Conservation (phyloP, 2,113 vertebrate species). For the Microcebus murinus region DNA sequence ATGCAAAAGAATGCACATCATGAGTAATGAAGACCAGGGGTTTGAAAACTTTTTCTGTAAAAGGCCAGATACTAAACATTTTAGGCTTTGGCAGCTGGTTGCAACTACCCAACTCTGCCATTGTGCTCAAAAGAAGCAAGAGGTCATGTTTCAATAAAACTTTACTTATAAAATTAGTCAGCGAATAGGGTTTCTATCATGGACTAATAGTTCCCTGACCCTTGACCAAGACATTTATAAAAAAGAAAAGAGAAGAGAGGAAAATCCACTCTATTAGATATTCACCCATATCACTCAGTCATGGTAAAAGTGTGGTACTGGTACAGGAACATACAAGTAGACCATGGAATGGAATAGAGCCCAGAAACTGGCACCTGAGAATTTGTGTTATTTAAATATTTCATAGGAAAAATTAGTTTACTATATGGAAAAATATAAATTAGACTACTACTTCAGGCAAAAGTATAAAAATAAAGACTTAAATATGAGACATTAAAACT, state of each 20-base stretch:
- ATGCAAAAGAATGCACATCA: background rate
- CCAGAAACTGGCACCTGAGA: background rate
- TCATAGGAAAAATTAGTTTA: constrained; percentile 19
- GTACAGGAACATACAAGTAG: background rate
- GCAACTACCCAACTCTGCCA: background rate
- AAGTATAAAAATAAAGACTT: background rate
- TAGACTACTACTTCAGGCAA: background rate
- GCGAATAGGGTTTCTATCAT: background rate
- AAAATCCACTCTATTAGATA: background rate
- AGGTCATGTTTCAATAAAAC: background rate
- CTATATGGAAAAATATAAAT: background rate
- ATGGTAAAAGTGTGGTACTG: background rate
- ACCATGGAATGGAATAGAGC: background rate
- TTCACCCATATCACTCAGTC: background rate
- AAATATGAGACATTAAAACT: background rate
- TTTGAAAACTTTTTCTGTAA: background rate
- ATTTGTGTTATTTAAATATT: background rate
- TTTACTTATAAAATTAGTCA: background rate
- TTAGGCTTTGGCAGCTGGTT: background rate
- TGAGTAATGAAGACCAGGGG: background rate
- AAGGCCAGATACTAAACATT: background rate
- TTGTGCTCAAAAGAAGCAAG: background rate
- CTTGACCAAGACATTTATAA: background rate
- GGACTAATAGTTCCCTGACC: background rate
- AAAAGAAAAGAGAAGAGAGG: background rate